A percentile compares a stretch with the other conserved stretches of the same genome.
These are phyloP conservation scores for Horisme vitalbata DNA, from an alignment of 2,888 invertebrate species.

Conservation along the genomic window DNA sequence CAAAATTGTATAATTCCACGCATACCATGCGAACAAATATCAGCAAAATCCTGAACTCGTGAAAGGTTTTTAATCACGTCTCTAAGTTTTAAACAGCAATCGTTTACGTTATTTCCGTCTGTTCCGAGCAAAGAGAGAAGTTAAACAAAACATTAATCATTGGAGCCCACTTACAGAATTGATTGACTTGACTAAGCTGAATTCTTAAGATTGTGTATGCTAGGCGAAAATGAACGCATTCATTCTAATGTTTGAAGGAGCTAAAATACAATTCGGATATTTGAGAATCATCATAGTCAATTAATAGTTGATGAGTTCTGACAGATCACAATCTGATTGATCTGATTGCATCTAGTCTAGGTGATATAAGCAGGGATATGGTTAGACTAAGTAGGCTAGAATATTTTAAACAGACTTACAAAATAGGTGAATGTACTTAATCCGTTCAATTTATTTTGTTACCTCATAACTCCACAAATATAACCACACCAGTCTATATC, in stretches of 20 bases:
- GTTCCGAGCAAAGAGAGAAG: slow-evolving; percentile 29
- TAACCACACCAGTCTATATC: too few relatives aligned
- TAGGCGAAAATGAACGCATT: slow-evolving; percentile 5
- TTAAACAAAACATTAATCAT: slow-evolving; percentile 43
- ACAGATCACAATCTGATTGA: too few relatives aligned
- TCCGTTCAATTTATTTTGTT: too few relatives aligned
- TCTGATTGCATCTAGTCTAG: too few relatives aligned
- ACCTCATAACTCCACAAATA: too few relatives aligned
- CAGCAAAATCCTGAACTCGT: slow-evolving; percentile 18
- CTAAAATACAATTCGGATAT: neutral
- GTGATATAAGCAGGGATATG: too few relatives aligned
- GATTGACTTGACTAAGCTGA: slow-evolving; percentile 25
- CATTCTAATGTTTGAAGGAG: slow-evolving; percentile 4
- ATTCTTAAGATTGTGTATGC: slow-evolving; percentile 12
- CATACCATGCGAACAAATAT: slow-evolving; percentile 4
- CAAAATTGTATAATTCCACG: neutral
- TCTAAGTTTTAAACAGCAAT: slow-evolving; percentile 35
- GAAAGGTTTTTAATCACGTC: slow-evolving; percentile 35
- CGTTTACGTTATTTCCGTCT: slow-evolving; percentile 25
- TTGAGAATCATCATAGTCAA: too few relatives aligned
- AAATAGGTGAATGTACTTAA: too few relatives aligned
- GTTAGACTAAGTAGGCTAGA: too few relatives aligned
- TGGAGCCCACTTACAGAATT: slow-evolving; percentile 28
- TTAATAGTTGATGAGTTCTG: too few relatives aligned
- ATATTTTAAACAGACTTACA: too few relatives aligned